Percentiles rank a stretch among this genome's conserved stretches.
Conservation (phyloP, 2,113 vertebrate species). For the Thalassarche chlororhynchos region DNA sequence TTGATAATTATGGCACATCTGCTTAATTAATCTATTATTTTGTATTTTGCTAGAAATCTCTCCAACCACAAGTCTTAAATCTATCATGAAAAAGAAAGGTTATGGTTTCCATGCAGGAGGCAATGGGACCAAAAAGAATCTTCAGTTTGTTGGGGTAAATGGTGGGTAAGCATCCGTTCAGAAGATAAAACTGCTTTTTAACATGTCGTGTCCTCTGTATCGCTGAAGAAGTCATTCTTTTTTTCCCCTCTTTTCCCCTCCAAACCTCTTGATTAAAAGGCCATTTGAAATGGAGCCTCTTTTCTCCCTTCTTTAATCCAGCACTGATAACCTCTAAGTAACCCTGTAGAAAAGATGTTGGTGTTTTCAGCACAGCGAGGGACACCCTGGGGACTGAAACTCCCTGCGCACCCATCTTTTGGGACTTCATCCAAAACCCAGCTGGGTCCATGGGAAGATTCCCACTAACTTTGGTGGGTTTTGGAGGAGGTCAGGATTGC, state of each 20-base stretch:
- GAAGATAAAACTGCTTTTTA: slow-evolving; percentile 48
- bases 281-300: slow-evolving; percentile 15
- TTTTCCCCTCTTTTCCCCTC: not conserved
- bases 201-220: not conserved
- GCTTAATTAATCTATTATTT: slow-evolving; percentile 69
- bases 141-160: slow-evolving; percentile 99
- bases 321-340: not conserved
- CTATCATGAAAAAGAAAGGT: slow-evolving; percentile 99
- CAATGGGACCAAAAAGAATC: slow-evolving; percentile 96
- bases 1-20: not conserved
- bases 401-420: not conserved
- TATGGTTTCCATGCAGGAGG: slow-evolving; percentile 86
- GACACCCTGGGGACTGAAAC: not conserved
- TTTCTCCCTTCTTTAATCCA: slow-evolving; percentile 26
- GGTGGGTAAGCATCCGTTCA: slow-evolving; percentile 92
- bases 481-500: not conserved
- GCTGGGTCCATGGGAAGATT: not conserved
- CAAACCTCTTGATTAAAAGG: slow-evolving; percentile 52
- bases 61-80: slow-evolving; percentile 90
- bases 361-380: not conserved
- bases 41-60: slow-evolving; percentile 78
- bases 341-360: not conserved
- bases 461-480: not conserved
- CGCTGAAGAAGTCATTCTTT: not conserved
- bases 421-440: not conserved